Conservation (phyloP, 2,888 invertebrate species). For the Phyllotreta cruciferae region DNA sequence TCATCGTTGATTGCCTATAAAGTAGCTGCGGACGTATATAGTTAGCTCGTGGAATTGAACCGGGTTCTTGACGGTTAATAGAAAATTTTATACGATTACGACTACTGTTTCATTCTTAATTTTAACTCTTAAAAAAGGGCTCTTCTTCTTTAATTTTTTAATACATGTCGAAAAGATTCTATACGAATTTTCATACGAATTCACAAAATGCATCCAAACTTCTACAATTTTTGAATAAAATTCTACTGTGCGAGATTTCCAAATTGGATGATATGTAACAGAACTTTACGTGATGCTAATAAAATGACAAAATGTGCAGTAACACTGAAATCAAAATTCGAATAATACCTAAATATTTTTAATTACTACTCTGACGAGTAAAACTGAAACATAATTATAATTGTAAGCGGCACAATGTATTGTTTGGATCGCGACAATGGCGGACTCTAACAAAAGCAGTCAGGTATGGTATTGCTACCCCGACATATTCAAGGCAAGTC, state of each 20-base stretch:
- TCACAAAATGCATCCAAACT: too few species aligned
- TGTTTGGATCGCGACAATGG: conserved; percentile 56
- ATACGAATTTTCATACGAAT: too few species aligned
- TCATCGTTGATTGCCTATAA: conserved; percentile 38
- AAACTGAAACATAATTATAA: conserved; percentile 60
- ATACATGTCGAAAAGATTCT: too few species aligned
- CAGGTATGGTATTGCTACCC: conserved; percentile 58
- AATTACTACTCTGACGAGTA: conserved; percentile 58
- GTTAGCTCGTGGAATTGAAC: conserved; percentile 31
- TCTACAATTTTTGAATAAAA: too few species aligned
- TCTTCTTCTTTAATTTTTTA: too few species aligned
- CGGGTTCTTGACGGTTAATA: conserved; percentile 17
- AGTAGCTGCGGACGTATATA: conserved; percentile 29
- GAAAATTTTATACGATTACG: conserved; percentile 1
- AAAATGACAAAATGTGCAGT: too few species aligned
- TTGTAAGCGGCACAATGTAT: conserved; percentile 58
- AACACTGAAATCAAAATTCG: conserved; percentile 39
- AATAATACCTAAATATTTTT: conserved; percentile 49
- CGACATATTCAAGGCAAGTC: conserved; percentile 59
- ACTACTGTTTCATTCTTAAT: not conserved
- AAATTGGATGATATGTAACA: too few species aligned
- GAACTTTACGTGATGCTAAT: conserved; percentile 13
- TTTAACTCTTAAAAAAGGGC: too few species aligned
- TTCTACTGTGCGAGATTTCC: too few species aligned
- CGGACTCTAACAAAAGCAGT: conserved; percentile 56